A percentile compares a stretch with the other conserved stretches of the same genome.
These are phyloP conservation scores for Anas georgica DNA, from an alignment of 2,797 vertebrate species.

Conservation along the genomic window DNA sequence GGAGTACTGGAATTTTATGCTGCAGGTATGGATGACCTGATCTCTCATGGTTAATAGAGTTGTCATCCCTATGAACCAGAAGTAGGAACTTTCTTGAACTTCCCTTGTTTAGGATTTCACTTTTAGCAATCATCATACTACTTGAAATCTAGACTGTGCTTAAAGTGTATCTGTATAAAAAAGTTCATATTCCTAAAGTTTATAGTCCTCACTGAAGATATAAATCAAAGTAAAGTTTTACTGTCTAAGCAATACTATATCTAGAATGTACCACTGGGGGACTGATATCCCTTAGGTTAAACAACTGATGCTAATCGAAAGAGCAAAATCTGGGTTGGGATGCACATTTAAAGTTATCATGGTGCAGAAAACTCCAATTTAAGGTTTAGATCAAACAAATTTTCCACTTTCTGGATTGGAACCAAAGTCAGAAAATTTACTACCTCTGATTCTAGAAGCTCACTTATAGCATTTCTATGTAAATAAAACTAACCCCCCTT, in stretches of 20 bases:
- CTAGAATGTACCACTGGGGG: not conserved
- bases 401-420: not conserved
- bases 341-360: not conserved
- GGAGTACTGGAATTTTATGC: not conserved
- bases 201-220: not conserved
- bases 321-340: not conserved
- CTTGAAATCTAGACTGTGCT: not conserved
- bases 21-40: not conserved
- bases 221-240: constrained; percentile 24
- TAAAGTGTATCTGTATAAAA: not conserved
- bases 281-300: not conserved
- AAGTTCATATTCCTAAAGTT: not conserved
- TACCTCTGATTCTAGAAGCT: not conserved
- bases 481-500: not conserved
- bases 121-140: not conserved
- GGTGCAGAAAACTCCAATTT: not conserved
- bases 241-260: not conserved
- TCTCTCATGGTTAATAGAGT: not conserved
- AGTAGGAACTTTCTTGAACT: not conserved
- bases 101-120: not conserved
- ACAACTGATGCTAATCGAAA: not conserved
- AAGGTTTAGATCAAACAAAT: not conserved
- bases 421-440: not conserved
- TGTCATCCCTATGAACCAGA: not conserved
- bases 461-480: not conserved